phyloP scores from a whole-genome alignment of 2,113 vertebrate species.

The Dissostichus mawsoni region DNA sequence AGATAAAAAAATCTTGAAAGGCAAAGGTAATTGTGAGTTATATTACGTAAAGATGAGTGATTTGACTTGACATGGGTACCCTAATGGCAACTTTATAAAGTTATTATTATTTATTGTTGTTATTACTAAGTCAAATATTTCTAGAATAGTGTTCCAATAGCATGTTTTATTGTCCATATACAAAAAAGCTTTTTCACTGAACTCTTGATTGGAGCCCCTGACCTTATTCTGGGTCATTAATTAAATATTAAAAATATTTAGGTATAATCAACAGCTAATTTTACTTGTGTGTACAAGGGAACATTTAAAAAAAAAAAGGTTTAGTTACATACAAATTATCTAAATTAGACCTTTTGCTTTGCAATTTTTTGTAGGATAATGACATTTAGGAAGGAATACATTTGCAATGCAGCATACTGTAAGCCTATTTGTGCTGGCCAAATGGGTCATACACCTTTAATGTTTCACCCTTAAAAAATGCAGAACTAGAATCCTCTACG shows the following conservation, averaged over 20 bases:
- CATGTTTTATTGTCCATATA: background rate
- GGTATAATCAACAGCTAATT: background rate
- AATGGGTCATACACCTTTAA: background rate
- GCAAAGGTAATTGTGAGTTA: background rate
- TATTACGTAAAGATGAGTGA: background rate
- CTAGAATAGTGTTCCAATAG: background rate
- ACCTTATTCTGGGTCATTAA: background rate
- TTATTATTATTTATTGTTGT: too few species aligned
- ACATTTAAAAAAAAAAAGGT: background rate
- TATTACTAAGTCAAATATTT: too few species aligned
- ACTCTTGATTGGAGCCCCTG: background rate
- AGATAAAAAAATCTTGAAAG: background rate
- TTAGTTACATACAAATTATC: background rate
- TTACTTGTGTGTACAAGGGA: background rate
- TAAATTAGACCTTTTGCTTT: background rate
- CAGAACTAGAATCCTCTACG: background rate
- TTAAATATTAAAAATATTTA: background rate
- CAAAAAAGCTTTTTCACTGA: background rate
- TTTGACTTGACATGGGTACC: background rate
- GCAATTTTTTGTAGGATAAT: background rate
- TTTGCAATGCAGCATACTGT: background rate
- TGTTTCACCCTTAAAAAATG: background rate
- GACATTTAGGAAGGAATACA: background rate
- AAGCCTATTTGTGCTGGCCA: background rate
- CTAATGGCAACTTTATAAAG: too few species aligned